Conservation (phyloP, 2,888 invertebrate species). For the Perizoma flavofasciatum region DNA sequence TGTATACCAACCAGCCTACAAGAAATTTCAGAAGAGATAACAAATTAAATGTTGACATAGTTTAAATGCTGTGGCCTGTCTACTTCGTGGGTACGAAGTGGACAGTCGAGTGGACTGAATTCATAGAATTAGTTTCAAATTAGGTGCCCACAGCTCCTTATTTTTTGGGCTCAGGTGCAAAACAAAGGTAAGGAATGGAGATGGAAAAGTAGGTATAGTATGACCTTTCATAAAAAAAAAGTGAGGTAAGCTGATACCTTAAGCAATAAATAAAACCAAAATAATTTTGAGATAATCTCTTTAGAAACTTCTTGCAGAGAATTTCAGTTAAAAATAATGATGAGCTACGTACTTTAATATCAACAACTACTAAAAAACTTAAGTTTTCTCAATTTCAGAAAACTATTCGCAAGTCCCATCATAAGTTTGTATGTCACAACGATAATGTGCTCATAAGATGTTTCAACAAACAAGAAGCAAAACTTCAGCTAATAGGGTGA, state of each 20-base stretch:
- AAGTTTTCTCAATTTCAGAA: slow-evolving; percentile 24
- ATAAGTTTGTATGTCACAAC: slow-evolving; percentile 36
- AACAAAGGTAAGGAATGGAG: background rate
- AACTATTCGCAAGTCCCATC: slow-evolving; percentile 34
- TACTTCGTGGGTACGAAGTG: background rate
- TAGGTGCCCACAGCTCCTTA: slow-evolving; percentile 7
- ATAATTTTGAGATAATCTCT: no score
- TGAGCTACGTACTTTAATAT: slow-evolving; percentile 2
- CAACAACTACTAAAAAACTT: slow-evolving; percentile 16
- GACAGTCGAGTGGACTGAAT: slow-evolving; percentile 3
- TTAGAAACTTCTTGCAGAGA: no score
- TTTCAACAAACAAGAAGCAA: slow-evolving; percentile 49
- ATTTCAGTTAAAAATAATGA: background rate
- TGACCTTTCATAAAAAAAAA: no score
- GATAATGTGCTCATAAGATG: slow-evolving; percentile 36
- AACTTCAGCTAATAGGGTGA: slow-evolving; percentile 52
- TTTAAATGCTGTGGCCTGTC: slow-evolving; percentile 14
- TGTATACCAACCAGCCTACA: background rate
- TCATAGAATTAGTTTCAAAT: slow-evolving; percentile 11
- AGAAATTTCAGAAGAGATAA: slow-evolving; percentile 11
- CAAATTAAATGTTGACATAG: slow-evolving; percentile 20
- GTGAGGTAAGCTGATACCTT: no score
- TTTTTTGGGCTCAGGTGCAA: no score
- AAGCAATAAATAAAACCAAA: no score
- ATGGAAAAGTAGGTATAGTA: no score